These are phyloP conservation scores for Vireo altiloquus DNA, from an alignment of 2,113 vertebrate genomes.

Conservation along the genomic window DNA sequence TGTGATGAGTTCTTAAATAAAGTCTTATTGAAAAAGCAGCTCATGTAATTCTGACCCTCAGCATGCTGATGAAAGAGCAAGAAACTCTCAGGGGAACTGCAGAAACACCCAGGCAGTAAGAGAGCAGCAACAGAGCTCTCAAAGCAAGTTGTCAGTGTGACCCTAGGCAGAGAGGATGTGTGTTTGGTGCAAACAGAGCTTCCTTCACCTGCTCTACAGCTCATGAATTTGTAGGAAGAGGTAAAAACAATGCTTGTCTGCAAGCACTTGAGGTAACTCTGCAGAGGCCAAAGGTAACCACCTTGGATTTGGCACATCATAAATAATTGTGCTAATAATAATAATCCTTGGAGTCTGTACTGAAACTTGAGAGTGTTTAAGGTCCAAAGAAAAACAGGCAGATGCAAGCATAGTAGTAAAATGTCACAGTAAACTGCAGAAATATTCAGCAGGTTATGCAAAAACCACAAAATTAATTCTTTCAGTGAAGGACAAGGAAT, in stretches of 20 bases:
- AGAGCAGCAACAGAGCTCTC: not conserved
- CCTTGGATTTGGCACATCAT: not conserved
- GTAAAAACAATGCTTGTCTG: not conserved
- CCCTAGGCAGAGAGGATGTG: not conserved
- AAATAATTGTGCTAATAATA: not conserved
- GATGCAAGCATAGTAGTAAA: not conserved
- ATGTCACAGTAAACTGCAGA: not conserved
- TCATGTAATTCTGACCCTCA: not conserved
- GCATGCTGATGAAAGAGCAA: not conserved
- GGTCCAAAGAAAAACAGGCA: not conserved
- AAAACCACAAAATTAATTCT: not conserved
- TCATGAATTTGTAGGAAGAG: not conserved
- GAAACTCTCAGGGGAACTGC: not conserved
- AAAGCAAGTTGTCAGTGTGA: not conserved
- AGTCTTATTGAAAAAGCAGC: not conserved
- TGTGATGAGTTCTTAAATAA: not conserved
- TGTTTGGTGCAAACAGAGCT: not conserved
- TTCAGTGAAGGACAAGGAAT: not conserved
- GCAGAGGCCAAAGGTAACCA: not conserved
- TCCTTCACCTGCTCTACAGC: not conserved
- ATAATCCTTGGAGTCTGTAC: not conserved
- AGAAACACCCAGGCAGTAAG: not conserved
- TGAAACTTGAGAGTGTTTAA: not conserved
- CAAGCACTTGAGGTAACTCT: not conserved
- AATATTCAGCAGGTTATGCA: not conserved